Evolutionary conservation across 2,888 invertebrate species (phyloP), one percentile per base, ranked within the genome.

Genomic region (Callosobruchus maculatus): DNA sequence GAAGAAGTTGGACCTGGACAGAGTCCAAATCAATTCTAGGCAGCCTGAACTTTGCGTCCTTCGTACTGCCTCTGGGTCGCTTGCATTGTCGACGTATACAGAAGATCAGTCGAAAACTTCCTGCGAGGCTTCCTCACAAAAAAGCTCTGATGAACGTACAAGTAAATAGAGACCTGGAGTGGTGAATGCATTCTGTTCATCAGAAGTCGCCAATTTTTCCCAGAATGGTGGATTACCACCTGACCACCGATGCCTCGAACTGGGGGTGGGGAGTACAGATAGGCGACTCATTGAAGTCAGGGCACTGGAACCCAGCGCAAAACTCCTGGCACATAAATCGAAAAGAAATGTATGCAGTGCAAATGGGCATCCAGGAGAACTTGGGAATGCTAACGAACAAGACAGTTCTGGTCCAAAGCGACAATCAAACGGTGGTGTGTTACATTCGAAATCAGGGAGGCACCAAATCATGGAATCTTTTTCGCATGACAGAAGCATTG

Each of bases 371-470:
- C 21, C 30, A 66, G 13, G 9, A n/a, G 20, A 69, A 5, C 67
- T 67, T 30, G 13, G 0, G 71, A 0, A 13, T 2, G 2, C 71
- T 78, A 22, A 71, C 31, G 68, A 73, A 71, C 3, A 72, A 76
- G 31, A 18, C 73, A 20, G 30, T 77, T 13, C 22, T 78, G 26
- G 21, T 80, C n/a, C 79, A 79, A 67, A 73, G 74, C 20, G 77
- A 79, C 79, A 76, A 80, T 72, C 68, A 70, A 21, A 78, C 80
- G 18, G 78, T 78, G 13, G 78, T 78, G 0, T 71, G 75, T 3
- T 78, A 78, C 70, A 74, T 78, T 21, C 68, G 73, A 66, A 78
- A 78, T 70, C 76, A 78, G 69, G 77, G 77, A n/a, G 77, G 77
- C 2, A 78, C 75, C 30, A 78, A 70, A 72, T 78, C 78, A n/a